Evolutionary conservation across 2,113 vertebrate genomes (phyloP), one percentile per base, ranked within the genome.

Genomic region (Dipodomys stephensi): DNA sequence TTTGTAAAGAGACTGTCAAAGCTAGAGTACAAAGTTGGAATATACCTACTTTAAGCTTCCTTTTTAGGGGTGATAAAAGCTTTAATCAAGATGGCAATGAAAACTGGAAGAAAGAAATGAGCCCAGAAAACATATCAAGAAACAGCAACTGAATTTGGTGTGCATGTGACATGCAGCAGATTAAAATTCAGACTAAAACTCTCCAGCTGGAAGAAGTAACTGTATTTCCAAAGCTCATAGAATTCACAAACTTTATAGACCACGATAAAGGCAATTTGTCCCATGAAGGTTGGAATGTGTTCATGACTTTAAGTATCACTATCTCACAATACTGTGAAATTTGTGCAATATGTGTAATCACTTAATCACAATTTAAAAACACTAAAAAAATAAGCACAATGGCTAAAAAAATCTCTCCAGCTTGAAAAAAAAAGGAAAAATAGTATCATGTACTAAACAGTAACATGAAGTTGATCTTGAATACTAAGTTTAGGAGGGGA

Each of bases 371-470:
- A 39, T 39, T 39, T 6, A 39, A 39, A 39, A 39, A 39, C 39
- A 39, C 39, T 39, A 39, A 39, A 39, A 39, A 39, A 39, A 39
- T 39, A 39, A 39, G 39, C 39, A 39, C 39, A 39, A 39, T 39
- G 39, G 6, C 39, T 39, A 39, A 39, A 39, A 39, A 6, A 39
- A 3, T 11, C 60, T n/a, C 57, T 69, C 69, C 81, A 76, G 16
- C 8, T 78, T 81, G 16, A 93, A 89, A 84, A 35, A 62, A 79
- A 76, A 28, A 79, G 16, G 23, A 68, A 87, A 79, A 87, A 84
- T 4, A 68, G 32, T 92, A 15, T 74, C 57, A 19, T 46, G 4
- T 71, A 64, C 23, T 12, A 25, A 64, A 64, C 62, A 64, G 62
- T 25, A 25, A 23, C 62, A 64, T 20, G 19, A 64, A 64, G 62